phyloP scores from a whole-genome alignment of 2,888 invertebrate species.

The Eueremaeus valkanovi region DNA sequence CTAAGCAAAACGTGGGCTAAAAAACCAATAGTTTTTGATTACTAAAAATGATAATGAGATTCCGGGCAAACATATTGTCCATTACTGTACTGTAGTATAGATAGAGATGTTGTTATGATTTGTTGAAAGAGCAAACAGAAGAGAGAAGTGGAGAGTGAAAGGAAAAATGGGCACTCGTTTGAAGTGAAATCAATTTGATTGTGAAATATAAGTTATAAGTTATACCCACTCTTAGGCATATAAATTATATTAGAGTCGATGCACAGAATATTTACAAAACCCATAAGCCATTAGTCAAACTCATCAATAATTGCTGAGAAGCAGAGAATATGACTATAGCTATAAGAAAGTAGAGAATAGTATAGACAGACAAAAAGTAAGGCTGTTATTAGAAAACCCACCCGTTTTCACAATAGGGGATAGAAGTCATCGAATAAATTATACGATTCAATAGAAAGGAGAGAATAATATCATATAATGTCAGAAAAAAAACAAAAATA shows the following conservation, averaged over 20 bases:
- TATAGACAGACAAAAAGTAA: neutral
- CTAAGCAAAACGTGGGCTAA: constrained; percentile 1
- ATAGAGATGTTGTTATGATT: neutral
- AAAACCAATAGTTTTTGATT: neutral
- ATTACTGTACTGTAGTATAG: no score
- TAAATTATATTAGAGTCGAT: constrained; percentile 12
- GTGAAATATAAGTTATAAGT: neutral
- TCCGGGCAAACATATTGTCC: neutral
- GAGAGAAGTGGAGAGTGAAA: neutral
- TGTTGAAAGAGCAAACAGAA: neutral
- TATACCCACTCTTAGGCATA: neutral
- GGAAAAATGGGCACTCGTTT: neutral
- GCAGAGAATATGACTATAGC: neutral
- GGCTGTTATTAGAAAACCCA: neutral
- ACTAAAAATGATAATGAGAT: neutral
- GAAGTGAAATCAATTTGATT: neutral
- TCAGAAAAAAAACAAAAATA: neutral
- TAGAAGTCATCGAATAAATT: neutral
- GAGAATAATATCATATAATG: neutral
- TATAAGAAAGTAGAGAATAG: neutral
- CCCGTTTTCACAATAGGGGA: neutral
- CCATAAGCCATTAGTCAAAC: constrained; percentile 29
- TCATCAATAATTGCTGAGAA: neutral
- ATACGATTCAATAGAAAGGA: neutral
- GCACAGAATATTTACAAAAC: neutral